These are phyloP conservation scores for Lacanobia wlatinum DNA, from an alignment of 2,888 invertebrate species.

Conservation along the genomic window DNA sequence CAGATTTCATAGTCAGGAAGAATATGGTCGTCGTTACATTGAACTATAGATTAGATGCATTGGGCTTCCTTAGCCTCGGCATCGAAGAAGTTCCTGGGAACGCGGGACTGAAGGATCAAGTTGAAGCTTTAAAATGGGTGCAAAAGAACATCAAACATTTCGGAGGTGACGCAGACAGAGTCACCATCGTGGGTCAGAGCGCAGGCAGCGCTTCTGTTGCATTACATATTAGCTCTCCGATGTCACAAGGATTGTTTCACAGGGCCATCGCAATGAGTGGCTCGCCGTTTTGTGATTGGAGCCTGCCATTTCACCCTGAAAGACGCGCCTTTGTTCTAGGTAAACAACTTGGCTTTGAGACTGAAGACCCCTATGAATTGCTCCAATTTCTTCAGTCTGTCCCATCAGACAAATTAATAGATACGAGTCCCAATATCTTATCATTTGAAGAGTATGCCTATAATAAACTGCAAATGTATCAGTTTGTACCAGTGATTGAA, in stretches of 20 bases:
- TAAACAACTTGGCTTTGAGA: conserved; percentile 29
- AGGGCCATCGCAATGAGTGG: conserved; percentile 40
- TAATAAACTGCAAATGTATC: conserved; percentile 26
- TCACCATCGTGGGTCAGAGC: conserved; percentile 38
- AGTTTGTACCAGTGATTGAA: conserved; percentile 43
- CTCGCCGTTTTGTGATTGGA: conserved; percentile 11
- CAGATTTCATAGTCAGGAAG: conserved; percentile 18
- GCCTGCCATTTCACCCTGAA: conserved; percentile 16
- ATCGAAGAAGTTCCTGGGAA: conserved; percentile 41
- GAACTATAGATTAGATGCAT: conserved; percentile 33
- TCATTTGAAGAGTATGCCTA: conserved; percentile 25
- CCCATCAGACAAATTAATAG: conserved; percentile 22
- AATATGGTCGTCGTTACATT: conserved; percentile 22
- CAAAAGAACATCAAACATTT: conserved; percentile 27
- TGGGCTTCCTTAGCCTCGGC: conserved; percentile 27
- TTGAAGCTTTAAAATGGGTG: conserved; percentile 34
- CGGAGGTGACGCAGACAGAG: conserved; percentile 35
- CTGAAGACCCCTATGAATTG: conserved; percentile 15
- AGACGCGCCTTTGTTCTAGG: conserved; percentile 40
- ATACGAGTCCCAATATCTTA: conserved; percentile 26
- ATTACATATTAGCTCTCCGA: conserved; percentile 28
- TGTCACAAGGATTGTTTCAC: conserved; percentile 34
- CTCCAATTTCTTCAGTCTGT: conserved; percentile 36
- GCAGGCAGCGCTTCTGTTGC: conserved; percentile 33
- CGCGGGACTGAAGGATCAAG: conserved; percentile 46